Evolutionary conservation across 2,888 invertebrate genomes (phyloP).

Genomic region (Zaprionus obscuricornis): DNA sequence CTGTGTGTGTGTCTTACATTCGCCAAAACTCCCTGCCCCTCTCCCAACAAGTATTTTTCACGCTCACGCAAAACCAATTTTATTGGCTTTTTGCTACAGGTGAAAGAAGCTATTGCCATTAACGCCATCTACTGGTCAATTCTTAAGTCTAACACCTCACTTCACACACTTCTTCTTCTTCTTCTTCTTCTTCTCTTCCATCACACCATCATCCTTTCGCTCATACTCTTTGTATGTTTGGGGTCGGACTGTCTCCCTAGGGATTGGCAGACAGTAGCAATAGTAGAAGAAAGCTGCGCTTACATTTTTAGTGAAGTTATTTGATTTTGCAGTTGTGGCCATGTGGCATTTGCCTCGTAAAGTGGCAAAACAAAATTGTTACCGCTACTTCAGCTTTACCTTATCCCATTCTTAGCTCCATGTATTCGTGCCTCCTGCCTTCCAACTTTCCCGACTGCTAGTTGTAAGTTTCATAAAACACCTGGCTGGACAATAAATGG

Average conservation of each 20-base stretch:
- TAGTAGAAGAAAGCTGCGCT: too few species aligned
- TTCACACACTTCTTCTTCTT: not conserved
- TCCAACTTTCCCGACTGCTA: not conserved
- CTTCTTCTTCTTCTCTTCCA: too few species aligned
- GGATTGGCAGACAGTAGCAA: too few species aligned
- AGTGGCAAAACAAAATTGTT: constrained; percentile 49
- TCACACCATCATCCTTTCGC: too few species aligned
- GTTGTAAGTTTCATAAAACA: constrained; percentile 41
- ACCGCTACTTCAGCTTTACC: constrained; percentile 6
- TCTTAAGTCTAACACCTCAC: not conserved
- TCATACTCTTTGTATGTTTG: not conserved
- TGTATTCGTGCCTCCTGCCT: not conserved
- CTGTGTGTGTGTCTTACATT: not conserved
- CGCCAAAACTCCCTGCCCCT: constrained; percentile 25
- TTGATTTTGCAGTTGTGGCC: constrained; percentile 54
- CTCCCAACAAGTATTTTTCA: too few species aligned
- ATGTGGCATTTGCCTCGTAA: constrained; percentile 57
- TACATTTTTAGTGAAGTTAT: constrained; percentile 65
- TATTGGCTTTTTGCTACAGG: constrained; percentile 69
- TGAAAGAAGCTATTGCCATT: constrained; percentile 57
- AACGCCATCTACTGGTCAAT: constrained; percentile 39
- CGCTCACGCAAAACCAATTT: too few species aligned
- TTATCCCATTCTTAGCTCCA: not conserved
- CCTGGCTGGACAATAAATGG: constrained; percentile 40
- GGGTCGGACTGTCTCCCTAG: too few species aligned